Base-by-base conservation (phyloP, 1,140 invertebrate genomes). In the Caenorhabditis inopinata region DNA sequence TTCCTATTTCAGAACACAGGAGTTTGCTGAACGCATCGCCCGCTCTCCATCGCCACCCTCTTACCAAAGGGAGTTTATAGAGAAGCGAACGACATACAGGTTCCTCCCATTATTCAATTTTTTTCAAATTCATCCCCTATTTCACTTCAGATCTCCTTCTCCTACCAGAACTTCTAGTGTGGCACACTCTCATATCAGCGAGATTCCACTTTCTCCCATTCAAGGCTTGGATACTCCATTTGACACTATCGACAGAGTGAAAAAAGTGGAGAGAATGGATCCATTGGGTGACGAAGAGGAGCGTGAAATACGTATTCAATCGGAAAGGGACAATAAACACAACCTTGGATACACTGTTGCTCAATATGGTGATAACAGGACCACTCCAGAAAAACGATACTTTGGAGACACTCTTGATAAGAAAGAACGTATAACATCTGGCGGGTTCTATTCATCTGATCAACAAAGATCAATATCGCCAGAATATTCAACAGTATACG, bases 261-360 rank as follows among this genome's bases (percentile, higher is more conserved):
- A 62, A 18, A 58, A 75, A 29, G 62, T 81, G 9, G 80, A 81
- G 46, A 76, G 49, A 46, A 73, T 81, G 29, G 80, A 81, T 77
- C 80, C 80, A 12, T n/a, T 81, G 16, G 58, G 74, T 35, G 80
- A 76, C 16, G 80, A 81, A 32, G 74, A 48, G 18, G 73, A 49
- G 27, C 38, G 80, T 21, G 80, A 81, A 38, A 21, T 35, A 35
- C 62, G 80, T 49, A 32, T 5, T 3, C 42, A 68, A 51, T 16
- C 62, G 0, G 74, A 76, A 49, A 81, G 53, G 48, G 75, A 81
- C 14, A 46, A 21, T 4, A 45, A 48, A 21, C n/a, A 27, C 23
- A 35, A 18, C 42, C 46, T 81, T 32, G 80, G 80, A 27, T 81
- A 81, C 48, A 81, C 80, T 49, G 80, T 81, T 25, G 80, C 80